Conservation (phyloP, 2,888 invertebrate genomes). For the Miltochrista miniata region DNA sequence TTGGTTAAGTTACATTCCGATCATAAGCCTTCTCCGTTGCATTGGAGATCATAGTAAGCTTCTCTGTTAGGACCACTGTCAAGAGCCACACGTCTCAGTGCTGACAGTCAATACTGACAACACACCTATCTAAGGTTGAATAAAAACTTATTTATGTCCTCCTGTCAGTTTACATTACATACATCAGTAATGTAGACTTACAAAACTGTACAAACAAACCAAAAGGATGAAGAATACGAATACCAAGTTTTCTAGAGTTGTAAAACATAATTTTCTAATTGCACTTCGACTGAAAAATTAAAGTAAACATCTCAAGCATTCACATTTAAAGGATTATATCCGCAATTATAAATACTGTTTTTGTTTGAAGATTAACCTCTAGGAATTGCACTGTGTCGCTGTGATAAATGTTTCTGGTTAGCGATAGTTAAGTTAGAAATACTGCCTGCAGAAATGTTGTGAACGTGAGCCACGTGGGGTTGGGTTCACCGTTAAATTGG, state of each 20-base stretch:
- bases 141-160: no score
- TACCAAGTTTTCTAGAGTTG: background rate
- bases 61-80: no score
- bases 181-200: no score
- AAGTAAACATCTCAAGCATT: constrained; percentile 7
- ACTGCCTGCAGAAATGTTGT: constrained; percentile 38
- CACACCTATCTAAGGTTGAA: no score
- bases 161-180: no score
- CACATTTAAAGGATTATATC: constrained; percentile 8
- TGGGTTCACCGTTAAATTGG: constrained; percentile 77
- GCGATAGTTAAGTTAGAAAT: constrained; percentile 20
- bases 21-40: no score
- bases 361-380: constrained; percentile 17
- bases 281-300: constrained; percentile 4
- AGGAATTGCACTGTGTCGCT: constrained; percentile 25
- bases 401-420: constrained; percentile 34
- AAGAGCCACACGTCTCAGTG: no score
- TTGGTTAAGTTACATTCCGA: no score
- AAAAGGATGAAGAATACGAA: background rate
- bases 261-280: background rate
- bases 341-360: constrained; percentile 27
- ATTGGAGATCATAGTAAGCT: no score
- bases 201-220: no score
- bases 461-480: constrained; percentile 30
- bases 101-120: no score